Evolutionary conservation across 1,140 invertebrate genomes (phyloP), one percentile per base, ranked within the genome.

Genomic region (Drosophila hydei): DNA sequence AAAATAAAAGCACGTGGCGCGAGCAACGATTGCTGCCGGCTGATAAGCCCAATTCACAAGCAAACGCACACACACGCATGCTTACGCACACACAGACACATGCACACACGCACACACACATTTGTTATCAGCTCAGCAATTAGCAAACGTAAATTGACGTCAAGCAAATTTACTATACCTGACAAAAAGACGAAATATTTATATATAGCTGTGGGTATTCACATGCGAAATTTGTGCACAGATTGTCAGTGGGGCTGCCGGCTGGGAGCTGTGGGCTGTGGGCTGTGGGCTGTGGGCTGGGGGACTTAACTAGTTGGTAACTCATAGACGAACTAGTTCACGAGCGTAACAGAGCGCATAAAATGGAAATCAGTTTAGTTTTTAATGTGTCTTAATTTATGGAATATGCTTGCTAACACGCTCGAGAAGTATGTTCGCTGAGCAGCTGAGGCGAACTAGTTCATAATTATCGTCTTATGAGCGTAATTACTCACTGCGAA

Each of bases 131-230:
- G 40, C 48, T 12, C 18, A 52, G 25, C 30, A 71, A 72, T 72
- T 67, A 40, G 70, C 62, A 68, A 69, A 38, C 58, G 51, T 63
- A 62, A 73, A 73, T 70, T 71, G 61, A 75, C 68, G 59, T 75
- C 47, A 75, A n/a, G 27, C 18, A 23, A 43, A 60, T 43, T 45
- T 36, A 64, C 50, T 58, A 67, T 33, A 67, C 18, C 30, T 55
- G 25, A 38, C 48, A 30, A 12, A 30, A 61, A 12, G 36, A 27
- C n/a, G 27, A 16, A 63, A 70, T 54, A 55, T 48, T 14, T 42
- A 54, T 62, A 54, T 18, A 16, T 30, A 19, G 23, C 56, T 56
- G 12, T 36, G 12, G 30, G 18, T 63, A 23, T 27, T 52, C 40
- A 14, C 5, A 58, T 19, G 6, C 7, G n/a, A 19, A 55, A 55